Conservation (phyloP, 2,113 vertebrate species). For the Vulpes lagopus region DNA sequence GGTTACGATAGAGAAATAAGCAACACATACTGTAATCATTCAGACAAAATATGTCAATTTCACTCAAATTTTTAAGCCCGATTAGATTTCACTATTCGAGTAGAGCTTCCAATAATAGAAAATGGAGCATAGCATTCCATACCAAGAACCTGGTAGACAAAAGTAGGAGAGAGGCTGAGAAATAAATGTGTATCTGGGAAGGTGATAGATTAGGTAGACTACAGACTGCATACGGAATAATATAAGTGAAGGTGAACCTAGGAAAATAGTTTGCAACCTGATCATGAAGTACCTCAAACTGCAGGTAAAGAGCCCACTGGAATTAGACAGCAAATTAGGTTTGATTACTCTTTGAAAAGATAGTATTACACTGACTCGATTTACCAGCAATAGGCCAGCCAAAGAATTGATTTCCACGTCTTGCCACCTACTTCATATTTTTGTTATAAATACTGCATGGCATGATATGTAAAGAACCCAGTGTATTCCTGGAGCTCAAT, state of each 20-base stretch:
- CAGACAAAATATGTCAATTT: background rate
- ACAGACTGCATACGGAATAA: background rate
- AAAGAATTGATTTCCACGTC: background rate
- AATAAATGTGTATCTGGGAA: background rate
- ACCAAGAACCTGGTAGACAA: background rate
- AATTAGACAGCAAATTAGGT: background rate
- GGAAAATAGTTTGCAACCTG: background rate
- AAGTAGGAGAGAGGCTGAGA: background rate
- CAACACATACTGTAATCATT: background rate
- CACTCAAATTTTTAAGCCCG: background rate
- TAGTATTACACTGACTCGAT: background rate
- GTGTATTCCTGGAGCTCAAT: background rate
- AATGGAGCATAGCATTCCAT: background rate
- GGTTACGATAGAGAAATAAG: background rate
- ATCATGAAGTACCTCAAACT: background rate
- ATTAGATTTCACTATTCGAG: background rate
- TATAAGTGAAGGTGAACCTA: background rate
- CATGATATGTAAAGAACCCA: background rate
- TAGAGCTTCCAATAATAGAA: background rate
- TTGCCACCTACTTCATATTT: background rate
- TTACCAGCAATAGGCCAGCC: background rate
- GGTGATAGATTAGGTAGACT: background rate
- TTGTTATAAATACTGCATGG: constrained; percentile 1
- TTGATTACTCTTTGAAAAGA: background rate
- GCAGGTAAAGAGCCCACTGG: background rate